phyloP scores from a whole-genome alignment of 2,888 invertebrate genomes.

The Erebia epiphron region DNA sequence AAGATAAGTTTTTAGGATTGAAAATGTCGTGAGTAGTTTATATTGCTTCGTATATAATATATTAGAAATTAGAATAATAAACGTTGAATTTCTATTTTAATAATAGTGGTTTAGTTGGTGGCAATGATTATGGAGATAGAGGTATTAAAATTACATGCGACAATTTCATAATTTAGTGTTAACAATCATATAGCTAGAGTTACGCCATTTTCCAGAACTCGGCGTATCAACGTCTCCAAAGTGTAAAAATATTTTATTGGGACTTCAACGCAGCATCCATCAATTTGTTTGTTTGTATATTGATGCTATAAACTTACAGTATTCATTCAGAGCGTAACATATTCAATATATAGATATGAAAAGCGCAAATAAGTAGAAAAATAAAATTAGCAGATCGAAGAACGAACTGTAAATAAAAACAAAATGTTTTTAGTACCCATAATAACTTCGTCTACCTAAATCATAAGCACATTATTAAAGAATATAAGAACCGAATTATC shows the following conservation, averaged over 20 bases:
- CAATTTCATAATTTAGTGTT: neutral
- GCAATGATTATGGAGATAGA: too few species aligned
- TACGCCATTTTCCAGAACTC: neutral
- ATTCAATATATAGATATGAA: neutral
- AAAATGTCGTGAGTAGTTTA: too few species aligned
- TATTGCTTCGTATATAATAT: too few species aligned
- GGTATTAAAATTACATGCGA: neutral
- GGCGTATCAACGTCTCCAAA: constrained; percentile 27
- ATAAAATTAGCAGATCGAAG: neutral
- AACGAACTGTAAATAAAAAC: neutral
- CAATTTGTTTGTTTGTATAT: neutral
- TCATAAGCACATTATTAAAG: constrained; percentile 4
- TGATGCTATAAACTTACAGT: constrained; percentile 11
- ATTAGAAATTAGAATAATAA: too few species aligned
- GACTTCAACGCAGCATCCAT: neutral
- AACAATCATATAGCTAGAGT: neutral
- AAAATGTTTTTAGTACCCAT: neutral
- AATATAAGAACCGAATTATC: neutral
- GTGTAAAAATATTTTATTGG: constrained; percentile 4
- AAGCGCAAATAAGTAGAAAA: neutral
- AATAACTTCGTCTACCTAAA: neutral
- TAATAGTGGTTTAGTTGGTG: too few species aligned
- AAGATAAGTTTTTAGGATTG: too few species aligned
- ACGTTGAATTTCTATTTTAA: too few species aligned
- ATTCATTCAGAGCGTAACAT: constrained; percentile 28